Evolutionary conservation across 2,888 invertebrate species (phyloP).

Genomic region (Stenotaenia linearis): DNA sequence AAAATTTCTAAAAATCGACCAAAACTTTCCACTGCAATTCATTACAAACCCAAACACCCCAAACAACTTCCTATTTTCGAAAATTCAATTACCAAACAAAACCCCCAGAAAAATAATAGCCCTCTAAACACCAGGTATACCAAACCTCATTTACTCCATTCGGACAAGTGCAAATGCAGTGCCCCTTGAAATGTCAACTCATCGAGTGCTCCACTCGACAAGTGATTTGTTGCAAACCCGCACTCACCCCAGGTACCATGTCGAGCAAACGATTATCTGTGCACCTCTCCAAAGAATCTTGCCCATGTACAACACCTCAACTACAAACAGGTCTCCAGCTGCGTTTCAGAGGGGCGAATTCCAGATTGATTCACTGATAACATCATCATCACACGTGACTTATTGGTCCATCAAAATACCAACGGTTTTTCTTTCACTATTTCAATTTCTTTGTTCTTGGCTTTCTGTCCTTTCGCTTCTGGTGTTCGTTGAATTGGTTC

Average conservation of each 20-base stretch:
- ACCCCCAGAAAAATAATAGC: neutral
- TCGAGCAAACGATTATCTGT: constrained; percentile 15
- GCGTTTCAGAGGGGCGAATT: constrained; percentile 16
- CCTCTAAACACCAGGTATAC: neutral
- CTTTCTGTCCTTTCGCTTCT: neutral
- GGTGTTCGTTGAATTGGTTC: too few species aligned
- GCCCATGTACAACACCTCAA: constrained; percentile 1
- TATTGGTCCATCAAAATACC: constrained; percentile 24
- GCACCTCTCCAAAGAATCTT: neutral
- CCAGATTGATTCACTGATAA: constrained; percentile 17
- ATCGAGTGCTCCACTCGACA: neutral
- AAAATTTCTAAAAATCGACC: too few species aligned
- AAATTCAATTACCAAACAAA: neutral
- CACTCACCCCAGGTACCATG: constrained; percentile 24
- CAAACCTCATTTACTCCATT: neutral
- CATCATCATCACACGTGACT: constrained; percentile 13
- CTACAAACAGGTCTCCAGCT: constrained; percentile 24
- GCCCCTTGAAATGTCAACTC: constrained; percentile 14
- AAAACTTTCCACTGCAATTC: too few species aligned
- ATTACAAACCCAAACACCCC: too few species aligned
- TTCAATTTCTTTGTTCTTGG: neutral
- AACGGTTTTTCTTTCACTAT: neutral
- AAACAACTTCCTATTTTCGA: neutral
- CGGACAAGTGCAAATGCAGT: neutral
- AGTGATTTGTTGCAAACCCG: constrained; percentile 7